Percentiles rank a stretch among this genome's conserved stretches.
Evolutionary conservation across 2,888 invertebrate species (phyloP).

Genomic region (Camponotus fellah): DNA sequence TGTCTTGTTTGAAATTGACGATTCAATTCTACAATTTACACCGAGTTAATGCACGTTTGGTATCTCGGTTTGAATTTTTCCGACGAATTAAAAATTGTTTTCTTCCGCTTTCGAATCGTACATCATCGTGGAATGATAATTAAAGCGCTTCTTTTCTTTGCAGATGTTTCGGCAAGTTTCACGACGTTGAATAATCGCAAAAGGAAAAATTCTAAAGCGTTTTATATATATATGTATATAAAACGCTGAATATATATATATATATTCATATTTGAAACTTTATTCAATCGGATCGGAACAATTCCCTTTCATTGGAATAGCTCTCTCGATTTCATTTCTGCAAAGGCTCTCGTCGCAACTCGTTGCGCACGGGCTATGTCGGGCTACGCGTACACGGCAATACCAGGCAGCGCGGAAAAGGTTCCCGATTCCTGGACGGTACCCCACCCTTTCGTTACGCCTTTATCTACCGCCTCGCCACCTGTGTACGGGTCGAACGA

Average conservation of each 20-base stretch:
- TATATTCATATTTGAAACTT: slow-evolving; percentile 33
- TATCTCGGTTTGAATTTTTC: neutral
- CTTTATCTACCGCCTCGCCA: slow-evolving; percentile 28
- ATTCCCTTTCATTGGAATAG: slow-evolving; percentile 40
- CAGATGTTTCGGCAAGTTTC: no score
- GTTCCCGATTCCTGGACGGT: slow-evolving; percentile 9
- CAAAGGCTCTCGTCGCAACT: slow-evolving; percentile 41
- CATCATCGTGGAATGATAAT: neutral
- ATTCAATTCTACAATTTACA: neutral
- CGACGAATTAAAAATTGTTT: neutral
- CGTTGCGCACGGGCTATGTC: slow-evolving; percentile 35
- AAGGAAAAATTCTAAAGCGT: neutral
- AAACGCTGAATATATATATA: no score
- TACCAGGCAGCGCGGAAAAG: slow-evolving; percentile 13
- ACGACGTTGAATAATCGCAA: slow-evolving; percentile 14
- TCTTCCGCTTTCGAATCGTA: neutral
- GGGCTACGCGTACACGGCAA: neutral
- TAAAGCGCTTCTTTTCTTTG: neutral
- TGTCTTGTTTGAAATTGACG: neutral
- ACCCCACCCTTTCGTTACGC: slow-evolving; percentile 39
- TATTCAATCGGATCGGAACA: slow-evolving; percentile 29
- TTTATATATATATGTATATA: neutral
- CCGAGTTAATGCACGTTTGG: neutral
- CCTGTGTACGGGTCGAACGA: slow-evolving; percentile 46
- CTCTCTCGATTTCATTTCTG: slow-evolving; percentile 49